phyloP scores from a whole-genome alignment of 2,113 vertebrate genomes.

The Burhinus oedicnemus region DNA sequence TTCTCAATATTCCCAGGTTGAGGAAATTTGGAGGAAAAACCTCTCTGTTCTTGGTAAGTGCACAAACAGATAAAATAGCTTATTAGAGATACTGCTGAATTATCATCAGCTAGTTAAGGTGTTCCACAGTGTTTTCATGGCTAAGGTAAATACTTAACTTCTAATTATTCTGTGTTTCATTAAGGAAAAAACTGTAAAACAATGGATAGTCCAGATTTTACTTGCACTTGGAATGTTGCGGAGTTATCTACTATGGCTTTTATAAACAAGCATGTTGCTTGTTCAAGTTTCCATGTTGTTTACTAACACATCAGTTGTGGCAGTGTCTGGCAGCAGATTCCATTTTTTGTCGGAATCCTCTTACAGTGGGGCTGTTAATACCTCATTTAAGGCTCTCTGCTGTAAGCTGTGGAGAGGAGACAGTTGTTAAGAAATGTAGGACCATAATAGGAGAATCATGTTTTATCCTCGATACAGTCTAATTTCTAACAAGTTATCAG shows the following conservation, averaged over 20 bases:
- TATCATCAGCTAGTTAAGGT: background rate
- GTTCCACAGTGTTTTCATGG: background rate
- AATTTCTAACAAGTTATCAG: background rate
- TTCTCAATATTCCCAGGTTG: background rate
- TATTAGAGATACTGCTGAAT: background rate
- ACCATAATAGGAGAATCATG: background rate
- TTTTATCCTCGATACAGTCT: background rate
- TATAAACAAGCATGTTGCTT: background rate
- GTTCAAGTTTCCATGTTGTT: background rate
- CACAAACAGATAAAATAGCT: background rate
- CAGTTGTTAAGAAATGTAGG: background rate
- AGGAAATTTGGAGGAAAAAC: background rate
- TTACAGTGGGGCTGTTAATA: background rate
- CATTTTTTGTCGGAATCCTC: background rate
- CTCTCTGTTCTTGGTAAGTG: background rate
- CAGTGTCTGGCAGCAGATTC: background rate
- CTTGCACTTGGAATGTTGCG: background rate
- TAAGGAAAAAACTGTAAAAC: background rate
- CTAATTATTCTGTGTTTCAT: background rate
- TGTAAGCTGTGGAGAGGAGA: background rate
- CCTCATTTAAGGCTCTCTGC: background rate
- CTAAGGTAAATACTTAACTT: background rate
- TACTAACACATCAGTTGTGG: background rate
- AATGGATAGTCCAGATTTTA: background rate
- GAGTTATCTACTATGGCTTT: background rate